phyloP scores from a whole-genome alignment of 2,113 vertebrate genomes.

The Xyrauchen texanus region DNA sequence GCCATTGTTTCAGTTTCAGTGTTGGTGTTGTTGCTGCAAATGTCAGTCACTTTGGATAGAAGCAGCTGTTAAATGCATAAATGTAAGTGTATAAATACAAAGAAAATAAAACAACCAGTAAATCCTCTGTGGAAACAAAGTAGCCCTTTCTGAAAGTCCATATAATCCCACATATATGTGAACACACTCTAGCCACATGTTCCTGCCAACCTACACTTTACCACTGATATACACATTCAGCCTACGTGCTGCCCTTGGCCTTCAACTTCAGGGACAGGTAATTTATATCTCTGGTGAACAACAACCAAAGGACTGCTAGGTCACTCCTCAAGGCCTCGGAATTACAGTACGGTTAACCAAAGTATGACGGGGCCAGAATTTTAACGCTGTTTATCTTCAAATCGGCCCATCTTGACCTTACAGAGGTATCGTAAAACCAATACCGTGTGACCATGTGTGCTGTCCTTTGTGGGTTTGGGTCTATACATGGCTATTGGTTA shows the following conservation, averaged over 20 bases:
- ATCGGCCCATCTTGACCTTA: neutral
- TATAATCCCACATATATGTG: conserved; percentile 26
- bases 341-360: conserved; percentile 23
- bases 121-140: neutral
- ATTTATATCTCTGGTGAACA: conserved; percentile 82
- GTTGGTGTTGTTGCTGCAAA: too few relatives aligned
- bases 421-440: neutral
- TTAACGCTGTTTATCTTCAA: neutral
- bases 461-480: too few relatives aligned
- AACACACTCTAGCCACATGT: conserved; percentile 47
- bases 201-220: conserved; percentile 40
- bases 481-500: too few relatives aligned
- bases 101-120: too few relatives aligned
- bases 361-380: neutral
- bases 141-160: neutral
- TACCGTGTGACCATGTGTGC: too few relatives aligned
- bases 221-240: conserved; percentile 32
- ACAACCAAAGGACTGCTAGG: conserved; percentile 71
- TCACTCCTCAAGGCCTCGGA: conserved; percentile 58
- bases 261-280: conserved; percentile 80
- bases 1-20: too few relatives aligned
- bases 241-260: conserved; percentile 61
- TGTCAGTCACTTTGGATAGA: too few relatives aligned
- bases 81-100: too few relatives aligned
- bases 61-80: too few relatives aligned